Evolutionary conservation across 2,113 vertebrate genomes (phyloP), one percentile per base, ranked within the genome.

Genomic region (Mesoclemmys tuberculata): DNA sequence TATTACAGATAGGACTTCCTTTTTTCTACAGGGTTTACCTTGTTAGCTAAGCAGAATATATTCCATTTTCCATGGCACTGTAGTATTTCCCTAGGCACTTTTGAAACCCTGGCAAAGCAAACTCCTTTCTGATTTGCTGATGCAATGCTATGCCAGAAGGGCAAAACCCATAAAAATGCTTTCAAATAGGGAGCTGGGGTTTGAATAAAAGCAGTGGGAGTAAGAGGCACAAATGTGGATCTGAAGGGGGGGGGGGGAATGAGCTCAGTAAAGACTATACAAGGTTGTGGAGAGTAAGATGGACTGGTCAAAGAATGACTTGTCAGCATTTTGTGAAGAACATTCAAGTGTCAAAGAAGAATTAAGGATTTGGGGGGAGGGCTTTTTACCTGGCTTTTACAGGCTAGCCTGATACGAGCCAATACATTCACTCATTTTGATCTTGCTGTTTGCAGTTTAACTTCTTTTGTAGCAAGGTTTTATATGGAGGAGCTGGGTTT

Each of bases 211-310:
- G 44, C 21, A 8, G 68, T 58, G 75, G 31, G n/a, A 3, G 0
- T 0, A 24, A 13, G 4, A 87, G 49, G n/a, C 31, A 12, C n/a
- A 16, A 46, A 16, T 1, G 1, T 0, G 0, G 10, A 14, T 38
- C 55, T 2, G 2, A 46, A 16, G 6, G 46, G 10, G 10, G 19
- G 19, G 6, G 21, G 29, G 29, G 21, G 31, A 14, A 58, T 77
- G 24, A 46, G 56, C 24, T 2, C 14, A 27, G 1, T 74, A 64
- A 51, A 19, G 78, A 38, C n/a, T 21, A 38, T 38, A 22, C n/a
- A 14, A 89, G 31, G 38, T 5, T 49, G 3, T 44, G 44, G 74
- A 84, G 84, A 5, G n/a, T 64, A 44, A 80, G 83, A 16, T 8
- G 3, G 2, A 16, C 12, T 27, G 10, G 1, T 88, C 74, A 51